Evolutionary conservation across 2,888 invertebrate species (phyloP), one percentile per base, ranked within the genome.

Genomic region (Margaritifera margaritifera): DNA sequence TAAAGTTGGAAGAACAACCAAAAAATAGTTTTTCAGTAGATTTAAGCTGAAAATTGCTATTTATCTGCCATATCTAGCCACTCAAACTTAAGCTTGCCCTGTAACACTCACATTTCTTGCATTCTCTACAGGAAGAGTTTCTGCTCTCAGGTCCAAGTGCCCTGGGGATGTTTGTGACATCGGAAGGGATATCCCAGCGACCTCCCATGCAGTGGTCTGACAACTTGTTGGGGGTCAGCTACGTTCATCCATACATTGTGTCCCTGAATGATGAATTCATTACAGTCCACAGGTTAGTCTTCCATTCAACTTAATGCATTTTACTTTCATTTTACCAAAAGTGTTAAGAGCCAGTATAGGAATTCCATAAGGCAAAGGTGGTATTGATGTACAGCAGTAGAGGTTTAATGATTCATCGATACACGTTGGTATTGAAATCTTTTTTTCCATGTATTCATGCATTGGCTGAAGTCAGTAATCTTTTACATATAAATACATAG

Each of bases 161-260:
- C 42, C 84, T 92, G 60, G 92, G 92, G 3, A 91, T 92, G 87
- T 92, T 92, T 86, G 91, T 91, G 2, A 91, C 90, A 6, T 88
- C 90, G 3, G 90, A 88, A 15, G 92, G 92, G 5, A 90, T 90
- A 24, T 91, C 92, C 5, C 91, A 91, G 72, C 86, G 92, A 22
- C 92, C 92, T n/a, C 92, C 92, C 3, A 86, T 92, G 62, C 90
- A 90, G 70, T 92, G 92, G 91, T 80, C 89, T 78, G 86, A 88
- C 56, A 85, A 86, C 72, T 79, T 90, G 5, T 59, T 82, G 57
- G 77, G 85, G 53, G 86, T 91, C 15, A 88, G 89, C 25, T 91
- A 89, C 77, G 83, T 85, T 19, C 90, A 91, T 83, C 91, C 91
- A 8, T 92, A 91, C 79, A 87, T 91, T 53, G 78, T 91, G 24